phyloP scores from a whole-genome alignment of 2,797 vertebrate species.

The Cygnus olor region DNA sequence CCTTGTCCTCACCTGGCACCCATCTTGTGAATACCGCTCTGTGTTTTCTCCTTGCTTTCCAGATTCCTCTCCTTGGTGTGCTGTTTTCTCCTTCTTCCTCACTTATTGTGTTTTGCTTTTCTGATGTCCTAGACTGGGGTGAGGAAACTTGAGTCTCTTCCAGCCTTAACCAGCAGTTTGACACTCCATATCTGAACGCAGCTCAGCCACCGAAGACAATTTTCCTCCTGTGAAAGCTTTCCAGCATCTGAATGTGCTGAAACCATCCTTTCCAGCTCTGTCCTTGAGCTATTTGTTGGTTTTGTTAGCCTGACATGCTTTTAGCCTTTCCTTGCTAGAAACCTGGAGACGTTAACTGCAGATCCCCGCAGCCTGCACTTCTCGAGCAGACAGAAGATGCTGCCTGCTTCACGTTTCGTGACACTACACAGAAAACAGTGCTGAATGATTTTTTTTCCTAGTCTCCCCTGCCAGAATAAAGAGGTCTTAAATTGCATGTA shows the following conservation, averaged over 20 bases:
- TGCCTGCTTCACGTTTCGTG: not conserved
- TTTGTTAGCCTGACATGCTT: not conserved
- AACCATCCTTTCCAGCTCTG: slow-evolving; percentile 12
- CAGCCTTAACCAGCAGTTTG: slow-evolving; percentile 25
- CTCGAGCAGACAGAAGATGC: not conserved
- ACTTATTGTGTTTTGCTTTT: not conserved
- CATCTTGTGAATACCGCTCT: not conserved
- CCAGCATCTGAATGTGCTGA: slow-evolving; percentile 28
- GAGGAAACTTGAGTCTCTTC: slow-evolving; percentile 28
- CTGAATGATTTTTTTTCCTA: not conserved
- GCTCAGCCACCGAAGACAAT: slow-evolving; percentile 33
- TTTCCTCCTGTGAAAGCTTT: slow-evolving; percentile 42
- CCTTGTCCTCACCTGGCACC: slow-evolving; percentile 23
- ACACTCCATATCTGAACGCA: slow-evolving; percentile 20
- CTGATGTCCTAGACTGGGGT: not conserved
- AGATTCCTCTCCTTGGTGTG: slow-evolving; percentile 8
- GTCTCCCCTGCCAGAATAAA: not conserved
- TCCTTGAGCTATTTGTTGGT: slow-evolving; percentile 46
- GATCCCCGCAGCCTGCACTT: not conserved
- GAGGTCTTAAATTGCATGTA: not conserved
- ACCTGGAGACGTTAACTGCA: not conserved
- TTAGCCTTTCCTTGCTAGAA: slow-evolving; percentile 4
- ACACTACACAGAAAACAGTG: not conserved
- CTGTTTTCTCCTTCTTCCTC: slow-evolving; percentile 6
- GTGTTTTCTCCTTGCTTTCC: slow-evolving; percentile 32